phyloP scores from a whole-genome alignment of 2,888 invertebrate species.

The Diaphora mendica region DNA sequence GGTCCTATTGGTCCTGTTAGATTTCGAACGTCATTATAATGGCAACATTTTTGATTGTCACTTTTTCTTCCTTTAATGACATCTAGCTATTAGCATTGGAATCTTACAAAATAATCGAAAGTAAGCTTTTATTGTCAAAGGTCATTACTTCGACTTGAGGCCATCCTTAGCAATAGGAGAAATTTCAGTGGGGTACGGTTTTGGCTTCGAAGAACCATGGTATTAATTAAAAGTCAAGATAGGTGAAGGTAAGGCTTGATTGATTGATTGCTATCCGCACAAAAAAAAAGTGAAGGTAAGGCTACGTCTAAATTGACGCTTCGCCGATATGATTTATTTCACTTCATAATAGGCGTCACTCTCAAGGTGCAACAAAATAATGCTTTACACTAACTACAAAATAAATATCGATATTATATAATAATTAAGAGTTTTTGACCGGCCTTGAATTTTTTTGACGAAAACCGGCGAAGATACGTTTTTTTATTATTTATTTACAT shows the following conservation, averaged over 20 bases:
- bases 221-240: not conserved
- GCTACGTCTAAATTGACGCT: not conserved
- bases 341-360: not conserved
- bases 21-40: too few relatives aligned
- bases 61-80: too few relatives aligned
- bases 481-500: too few relatives aligned
- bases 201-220: constrained; percentile 1
- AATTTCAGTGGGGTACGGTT: not conserved
- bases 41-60: too few relatives aligned
- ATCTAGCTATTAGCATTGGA: not conserved
- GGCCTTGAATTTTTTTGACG: too few relatives aligned
- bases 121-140: not conserved
- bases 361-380: not conserved
- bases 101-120: not conserved
- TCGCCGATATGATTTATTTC: not conserved
- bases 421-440: too few relatives aligned
- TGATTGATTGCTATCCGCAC: too few relatives aligned
- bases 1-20: too few relatives aligned
- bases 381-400: not conserved
- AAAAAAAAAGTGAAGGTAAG: not conserved
- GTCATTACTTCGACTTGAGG: not conserved
- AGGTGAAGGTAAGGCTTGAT: not conserved
- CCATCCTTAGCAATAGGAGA: not conserved
- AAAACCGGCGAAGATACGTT: too few relatives aligned
- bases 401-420: too few relatives aligned